Evolutionary conservation across 2,113 vertebrate genomes (phyloP).

Genomic region (Vicugna pacos): DNA sequence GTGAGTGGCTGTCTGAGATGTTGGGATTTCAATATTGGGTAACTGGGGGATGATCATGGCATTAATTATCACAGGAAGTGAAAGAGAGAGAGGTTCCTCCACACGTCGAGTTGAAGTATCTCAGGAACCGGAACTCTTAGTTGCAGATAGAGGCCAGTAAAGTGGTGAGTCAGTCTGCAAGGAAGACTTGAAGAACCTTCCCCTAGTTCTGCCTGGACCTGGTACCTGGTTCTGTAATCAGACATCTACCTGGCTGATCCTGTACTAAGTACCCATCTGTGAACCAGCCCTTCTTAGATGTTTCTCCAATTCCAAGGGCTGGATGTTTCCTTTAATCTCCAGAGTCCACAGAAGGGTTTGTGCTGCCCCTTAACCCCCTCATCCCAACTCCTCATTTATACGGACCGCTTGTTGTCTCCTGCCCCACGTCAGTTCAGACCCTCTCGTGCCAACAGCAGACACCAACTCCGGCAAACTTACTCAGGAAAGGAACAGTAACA

Average conservation of each 20-base stretch:
- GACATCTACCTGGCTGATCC: not conserved
- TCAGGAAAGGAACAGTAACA: not conserved
- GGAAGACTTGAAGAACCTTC: not conserved
- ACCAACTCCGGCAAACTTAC: not conserved
- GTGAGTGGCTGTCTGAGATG: not conserved
- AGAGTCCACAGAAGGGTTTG: not conserved
- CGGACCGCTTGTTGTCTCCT: not conserved
- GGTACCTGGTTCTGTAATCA: not conserved
- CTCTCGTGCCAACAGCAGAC: not conserved
- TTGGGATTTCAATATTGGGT: not conserved
- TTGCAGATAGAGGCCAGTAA: not conserved
- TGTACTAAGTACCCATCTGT: not conserved
- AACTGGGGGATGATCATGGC: not conserved
- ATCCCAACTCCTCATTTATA: not conserved
- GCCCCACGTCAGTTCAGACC: not conserved
- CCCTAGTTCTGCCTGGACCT: not conserved
- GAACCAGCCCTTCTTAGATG: not conserved
- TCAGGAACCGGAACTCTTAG: not conserved
- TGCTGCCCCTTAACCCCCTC: not conserved
- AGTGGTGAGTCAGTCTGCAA: not conserved
- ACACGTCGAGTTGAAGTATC: not conserved
- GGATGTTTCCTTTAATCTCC: not conserved
- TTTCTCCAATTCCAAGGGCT: not conserved
- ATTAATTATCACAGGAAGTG: not conserved
- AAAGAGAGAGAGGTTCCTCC: not conserved